These are phyloP conservation scores for Himalopsyche japonica DNA, from an alignment of 2,888 invertebrate genomes.

Conservation along the genomic window DNA sequence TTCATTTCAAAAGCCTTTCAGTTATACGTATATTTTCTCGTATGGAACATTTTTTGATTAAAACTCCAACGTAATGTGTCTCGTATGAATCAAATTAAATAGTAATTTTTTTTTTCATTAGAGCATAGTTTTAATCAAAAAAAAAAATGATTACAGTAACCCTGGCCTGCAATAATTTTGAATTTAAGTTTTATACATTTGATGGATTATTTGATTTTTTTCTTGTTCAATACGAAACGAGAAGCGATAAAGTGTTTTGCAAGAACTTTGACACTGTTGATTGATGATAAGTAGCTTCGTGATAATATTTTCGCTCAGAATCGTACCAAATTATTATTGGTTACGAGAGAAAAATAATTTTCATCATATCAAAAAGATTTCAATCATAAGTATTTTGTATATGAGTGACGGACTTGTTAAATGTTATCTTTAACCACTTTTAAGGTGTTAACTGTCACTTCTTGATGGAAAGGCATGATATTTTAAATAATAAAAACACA, in stretches of 20 bases:
- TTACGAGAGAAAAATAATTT: background rate
- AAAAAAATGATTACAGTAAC: background rate
- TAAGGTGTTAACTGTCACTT: too few species aligned
- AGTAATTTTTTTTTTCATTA: background rate
- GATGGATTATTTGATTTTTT: background rate
- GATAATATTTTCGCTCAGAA: background rate
- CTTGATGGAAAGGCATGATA: too few species aligned
- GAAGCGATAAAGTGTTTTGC: background rate
- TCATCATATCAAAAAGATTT: too few species aligned
- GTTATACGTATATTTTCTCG: too few species aligned
- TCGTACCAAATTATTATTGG: background rate
- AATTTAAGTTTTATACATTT: background rate
- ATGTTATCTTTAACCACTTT: too few species aligned
- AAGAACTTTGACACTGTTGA: background rate
- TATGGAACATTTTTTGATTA: too few species aligned
- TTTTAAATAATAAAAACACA: too few species aligned
- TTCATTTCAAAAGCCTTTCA: too few species aligned
- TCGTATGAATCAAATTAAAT: too few species aligned
- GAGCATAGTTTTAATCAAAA: background rate
- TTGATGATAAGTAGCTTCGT: background rate
- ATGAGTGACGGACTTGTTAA: background rate
- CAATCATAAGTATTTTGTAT: too few species aligned
- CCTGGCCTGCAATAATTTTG: background rate
- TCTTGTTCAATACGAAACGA: background rate
- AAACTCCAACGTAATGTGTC: too few species aligned